These are phyloP conservation scores for Hoplodrina ambigua DNA, from an alignment of 2,888 invertebrate genomes.

Conservation along the genomic window DNA sequence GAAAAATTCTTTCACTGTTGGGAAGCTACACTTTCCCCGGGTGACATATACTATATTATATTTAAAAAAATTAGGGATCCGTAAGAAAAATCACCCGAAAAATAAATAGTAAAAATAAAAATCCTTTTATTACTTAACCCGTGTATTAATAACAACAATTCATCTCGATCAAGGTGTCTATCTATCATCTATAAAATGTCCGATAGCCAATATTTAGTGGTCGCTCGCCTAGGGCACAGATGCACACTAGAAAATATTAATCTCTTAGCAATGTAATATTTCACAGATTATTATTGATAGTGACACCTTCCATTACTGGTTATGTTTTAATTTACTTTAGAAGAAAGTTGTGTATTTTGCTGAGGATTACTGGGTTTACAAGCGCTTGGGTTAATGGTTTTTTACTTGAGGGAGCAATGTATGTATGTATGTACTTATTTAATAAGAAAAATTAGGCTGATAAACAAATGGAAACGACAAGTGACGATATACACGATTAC, in stretches of 20 bases:
- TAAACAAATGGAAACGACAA: too few species aligned
- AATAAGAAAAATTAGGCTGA: too few species aligned
- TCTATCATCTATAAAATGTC: constrained; percentile 14
- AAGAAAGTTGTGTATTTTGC: neutral
- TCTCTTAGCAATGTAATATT: constrained; percentile 57
- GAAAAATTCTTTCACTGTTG: too few species aligned
- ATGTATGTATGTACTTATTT: too few species aligned
- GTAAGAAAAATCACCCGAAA: too few species aligned
- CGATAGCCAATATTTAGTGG: constrained; percentile 23
- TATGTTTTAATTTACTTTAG: constrained; percentile 48
- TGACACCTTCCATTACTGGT: constrained; percentile 45
- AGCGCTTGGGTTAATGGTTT: too few species aligned
- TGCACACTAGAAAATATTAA: constrained; percentile 49
- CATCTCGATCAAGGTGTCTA: constrained; percentile 17
- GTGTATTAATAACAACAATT: constrained; percentile 26
- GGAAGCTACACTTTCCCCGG: too few species aligned
- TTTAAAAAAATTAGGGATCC: too few species aligned
- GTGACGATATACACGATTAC: too few species aligned
- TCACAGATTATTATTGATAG: constrained; percentile 51
- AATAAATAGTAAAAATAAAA: neutral
- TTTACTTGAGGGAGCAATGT: too few species aligned
- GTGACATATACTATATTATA: too few species aligned
- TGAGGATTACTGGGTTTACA: constrained; percentile 12
- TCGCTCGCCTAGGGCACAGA: constrained; percentile 31
- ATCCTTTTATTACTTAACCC: neutral